Conservation (phyloP, 2,888 invertebrate genomes). For the Carabus problematicus region DNA sequence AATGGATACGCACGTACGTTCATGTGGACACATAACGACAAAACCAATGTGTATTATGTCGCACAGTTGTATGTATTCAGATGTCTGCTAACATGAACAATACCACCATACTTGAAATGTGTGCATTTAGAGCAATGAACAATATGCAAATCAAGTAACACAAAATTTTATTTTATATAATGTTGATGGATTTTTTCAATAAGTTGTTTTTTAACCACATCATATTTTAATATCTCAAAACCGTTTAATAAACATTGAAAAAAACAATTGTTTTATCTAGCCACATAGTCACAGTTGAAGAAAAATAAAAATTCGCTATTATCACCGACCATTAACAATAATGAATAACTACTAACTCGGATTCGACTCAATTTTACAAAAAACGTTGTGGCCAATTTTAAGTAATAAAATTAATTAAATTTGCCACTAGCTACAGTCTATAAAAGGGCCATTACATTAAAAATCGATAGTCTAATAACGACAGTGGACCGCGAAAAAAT, state of each 20-base stretch:
- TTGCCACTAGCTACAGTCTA: not conserved
- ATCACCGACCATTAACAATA: not conserved
- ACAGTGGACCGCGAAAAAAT: not conserved
- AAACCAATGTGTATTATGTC: no score
- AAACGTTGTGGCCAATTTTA: no score
- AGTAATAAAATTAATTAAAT: no score
- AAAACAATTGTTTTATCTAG: not conserved
- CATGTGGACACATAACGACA: no score
- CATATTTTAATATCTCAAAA: not conserved
- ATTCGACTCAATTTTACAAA: no score
- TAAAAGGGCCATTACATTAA: constrained; percentile 21
- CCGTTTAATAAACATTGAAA: not conserved
- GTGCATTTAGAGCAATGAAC: not conserved
- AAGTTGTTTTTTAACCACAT: constrained; percentile 1
- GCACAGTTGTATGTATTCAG: no score
- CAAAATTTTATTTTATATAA: no score
- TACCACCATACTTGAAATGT: no score
- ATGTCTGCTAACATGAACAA: no score
- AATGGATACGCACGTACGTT: no score
- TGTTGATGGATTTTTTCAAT: not conserved
- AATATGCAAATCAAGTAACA: not conserved
- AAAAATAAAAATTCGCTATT: not conserved
- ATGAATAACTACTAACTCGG: no score
- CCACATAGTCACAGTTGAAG: not conserved
- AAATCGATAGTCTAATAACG: constrained; percentile 27